Percentiles rank a stretch among this genome's conserved stretches.
These are phyloP conservation scores for Ochropleura plecta DNA, from an alignment of 2,888 invertebrate genomes.

Conservation along the genomic window DNA sequence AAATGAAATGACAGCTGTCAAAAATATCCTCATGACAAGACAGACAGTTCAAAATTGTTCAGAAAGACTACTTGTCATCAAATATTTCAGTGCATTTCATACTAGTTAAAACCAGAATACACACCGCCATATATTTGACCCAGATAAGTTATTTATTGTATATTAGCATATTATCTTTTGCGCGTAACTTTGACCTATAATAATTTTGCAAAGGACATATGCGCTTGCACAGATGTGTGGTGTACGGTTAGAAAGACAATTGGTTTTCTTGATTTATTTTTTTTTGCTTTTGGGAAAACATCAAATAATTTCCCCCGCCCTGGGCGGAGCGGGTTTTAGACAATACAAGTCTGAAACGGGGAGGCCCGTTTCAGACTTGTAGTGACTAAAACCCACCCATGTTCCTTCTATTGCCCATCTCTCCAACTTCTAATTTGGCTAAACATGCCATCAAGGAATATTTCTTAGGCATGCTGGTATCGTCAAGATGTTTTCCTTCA, in stretches of 20 bases:
- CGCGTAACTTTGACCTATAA: slow-evolving; percentile 87
- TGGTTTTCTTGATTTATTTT: not conserved
- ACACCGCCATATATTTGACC: slow-evolving; percentile 62
- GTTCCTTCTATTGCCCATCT: no score
- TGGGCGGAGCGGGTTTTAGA: no score
- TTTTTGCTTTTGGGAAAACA: not conserved
- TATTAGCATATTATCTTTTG: slow-evolving; percentile 76
- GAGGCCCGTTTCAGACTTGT: no score
- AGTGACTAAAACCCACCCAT: no score
- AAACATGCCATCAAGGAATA: no score
- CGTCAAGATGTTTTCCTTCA: no score
- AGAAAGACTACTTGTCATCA: slow-evolving; percentile 16
- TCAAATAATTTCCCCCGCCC: no score
- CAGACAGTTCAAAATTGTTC: not conserved
- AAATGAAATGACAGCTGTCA: not conserved
- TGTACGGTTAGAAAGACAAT: slow-evolving; percentile 32
- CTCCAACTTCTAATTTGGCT: no score
- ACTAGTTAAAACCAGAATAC: slow-evolving; percentile 43
- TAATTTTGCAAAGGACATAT: slow-evolving; percentile 78
- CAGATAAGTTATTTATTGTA: slow-evolving; percentile 69
- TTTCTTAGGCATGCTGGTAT: no score
- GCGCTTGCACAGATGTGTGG: slow-evolving; percentile 60
- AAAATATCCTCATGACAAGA: slow-evolving; percentile 1
- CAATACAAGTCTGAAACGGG: no score
- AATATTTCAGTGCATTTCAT: slow-evolving; percentile 6